phyloP scores from a whole-genome alignment of 2,888 invertebrate genomes.

The Lepas anatifera region DNA sequence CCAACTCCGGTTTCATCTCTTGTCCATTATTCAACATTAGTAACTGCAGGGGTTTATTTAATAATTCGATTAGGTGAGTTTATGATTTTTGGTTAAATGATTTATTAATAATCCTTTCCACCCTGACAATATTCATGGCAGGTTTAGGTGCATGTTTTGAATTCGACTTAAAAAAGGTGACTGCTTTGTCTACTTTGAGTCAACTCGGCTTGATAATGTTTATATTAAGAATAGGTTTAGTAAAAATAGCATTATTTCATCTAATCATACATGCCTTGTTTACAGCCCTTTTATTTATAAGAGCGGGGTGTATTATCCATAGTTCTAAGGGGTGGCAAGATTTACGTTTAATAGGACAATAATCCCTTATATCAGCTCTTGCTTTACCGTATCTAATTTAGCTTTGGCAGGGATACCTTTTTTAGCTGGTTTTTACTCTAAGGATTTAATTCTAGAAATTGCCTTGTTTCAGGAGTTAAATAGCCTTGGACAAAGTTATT shows the following conservation, averaged over 20 bases:
- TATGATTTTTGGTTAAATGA: conserved; percentile 28
- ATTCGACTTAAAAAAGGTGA: conserved; percentile 58
- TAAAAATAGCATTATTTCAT: conserved; percentile 53
- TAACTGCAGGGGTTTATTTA: conserved; percentile 60
- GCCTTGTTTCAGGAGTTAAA: too few species aligned
- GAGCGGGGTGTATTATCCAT: too few species aligned
- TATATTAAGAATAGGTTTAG: conserved; percentile 44
- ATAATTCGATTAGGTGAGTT: conserved; percentile 46
- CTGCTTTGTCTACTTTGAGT: conserved; percentile 62
- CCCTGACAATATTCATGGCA: conserved; percentile 31
- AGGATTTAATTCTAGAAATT: too few species aligned
- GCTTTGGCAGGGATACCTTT: too few species aligned
- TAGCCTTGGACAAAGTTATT: too few species aligned
- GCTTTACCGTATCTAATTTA: too few species aligned
- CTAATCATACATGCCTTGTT: conserved; percentile 58
- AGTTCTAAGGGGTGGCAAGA: too few species aligned
- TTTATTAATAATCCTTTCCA: conserved; percentile 42
- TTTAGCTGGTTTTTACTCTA: too few species aligned
- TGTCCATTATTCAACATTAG: conserved; percentile 64
- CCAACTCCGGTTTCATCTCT: conserved; percentile 61
- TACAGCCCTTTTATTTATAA: conserved; percentile 60
- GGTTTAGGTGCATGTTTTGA: conserved; percentile 34
- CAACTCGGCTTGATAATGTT: conserved; percentile 61
- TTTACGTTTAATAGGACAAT: too few species aligned
- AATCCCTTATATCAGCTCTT: too few species aligned